Base-by-base conservation (phyloP, 2,888 invertebrate genomes). In the Cephus rjabovi region DNA sequence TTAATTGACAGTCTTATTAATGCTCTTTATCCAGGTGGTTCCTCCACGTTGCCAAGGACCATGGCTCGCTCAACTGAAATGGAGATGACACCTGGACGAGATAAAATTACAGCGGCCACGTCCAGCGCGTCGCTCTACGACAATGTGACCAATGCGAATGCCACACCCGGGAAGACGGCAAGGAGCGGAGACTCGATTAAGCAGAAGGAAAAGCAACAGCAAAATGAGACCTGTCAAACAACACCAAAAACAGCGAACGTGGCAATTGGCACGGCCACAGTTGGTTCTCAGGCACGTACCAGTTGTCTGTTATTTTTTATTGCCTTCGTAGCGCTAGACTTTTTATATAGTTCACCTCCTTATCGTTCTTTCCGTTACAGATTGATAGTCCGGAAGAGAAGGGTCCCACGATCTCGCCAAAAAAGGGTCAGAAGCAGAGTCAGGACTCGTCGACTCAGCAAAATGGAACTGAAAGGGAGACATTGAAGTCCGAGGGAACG, bases 121-220 rank as follows among this genome's bases (percentile, higher is more conserved):
- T 97, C 97, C 82, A 96, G 96, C 86, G 96, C 96, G 69, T 97
- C 97, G 77, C 94, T 98, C 75, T 97, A 97, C 89, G 97, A 97
- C 92, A 97, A 97, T 90, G 97, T 97, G 69, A 91, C 91, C 86
- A 90, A 90, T 81, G 84, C 89, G 9, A 88, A 86, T 35, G 85
- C 86, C 40, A 87, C 87, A 31, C 87, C 87, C 23, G 88, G 88
- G 9, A 87, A 88, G 83, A 84, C 82, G 23, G 75, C 85, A n/a
- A 88, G 88, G 73, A 74, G 81, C n/a, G 84, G 84, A 30, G 91
- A 91, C 69, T 86, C 89, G 77, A 86, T 88, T 78, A 89, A 90
- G 79, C 88, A 92, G 88, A 92, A 92, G 89, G 93, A 92, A 86
- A 88, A 91, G 83, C 88, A 93, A 81, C 85, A 86, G 82, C 93